A percentile compares a stretch with the other conserved stretches of the same genome.
Evolutionary conservation across 2,888 invertebrate genomes (phyloP).

Genomic region (Macropis europaea): DNA sequence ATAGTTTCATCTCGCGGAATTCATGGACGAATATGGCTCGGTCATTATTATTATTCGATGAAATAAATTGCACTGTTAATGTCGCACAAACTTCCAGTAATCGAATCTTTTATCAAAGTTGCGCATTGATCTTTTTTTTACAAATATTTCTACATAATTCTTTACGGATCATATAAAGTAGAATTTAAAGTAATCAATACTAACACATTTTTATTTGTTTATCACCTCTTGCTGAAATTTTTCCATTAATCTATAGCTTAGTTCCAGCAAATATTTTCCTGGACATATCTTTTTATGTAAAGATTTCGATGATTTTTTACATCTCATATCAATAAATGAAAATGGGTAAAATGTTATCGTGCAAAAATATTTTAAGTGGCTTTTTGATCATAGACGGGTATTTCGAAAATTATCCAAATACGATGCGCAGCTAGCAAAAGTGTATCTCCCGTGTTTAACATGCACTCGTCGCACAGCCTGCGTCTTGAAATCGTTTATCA

Average conservation of each 20-base stretch:
- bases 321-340: not conserved
- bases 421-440: slow-evolving; percentile 2
- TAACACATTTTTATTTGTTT: no score
- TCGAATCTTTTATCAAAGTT: not conserved
- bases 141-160: not conserved
- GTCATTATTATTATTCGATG: slow-evolving; percentile 7
- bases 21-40: slow-evolving; percentile 3
- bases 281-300: no score
- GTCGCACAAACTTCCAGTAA: slow-evolving; percentile 8
- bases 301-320: no score
- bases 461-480: not conserved
- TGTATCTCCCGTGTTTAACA: not conserved
- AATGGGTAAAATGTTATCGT: not conserved
- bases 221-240: no score
- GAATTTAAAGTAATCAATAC: no score
- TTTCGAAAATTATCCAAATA: not conserved
- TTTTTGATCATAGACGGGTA: no score
- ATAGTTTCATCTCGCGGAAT: slow-evolving; percentile 18
- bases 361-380: not conserved
- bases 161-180: not conserved
- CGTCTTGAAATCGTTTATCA: slow-evolving; percentile 1
- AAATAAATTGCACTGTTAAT: slow-evolving; percentile 28
- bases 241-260: no score
- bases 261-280: no score
- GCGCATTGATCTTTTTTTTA: not conserved